These are phyloP conservation scores for Emydoidea blandingii DNA, from an alignment of 2,797 vertebrate species.

Conservation along the genomic window DNA sequence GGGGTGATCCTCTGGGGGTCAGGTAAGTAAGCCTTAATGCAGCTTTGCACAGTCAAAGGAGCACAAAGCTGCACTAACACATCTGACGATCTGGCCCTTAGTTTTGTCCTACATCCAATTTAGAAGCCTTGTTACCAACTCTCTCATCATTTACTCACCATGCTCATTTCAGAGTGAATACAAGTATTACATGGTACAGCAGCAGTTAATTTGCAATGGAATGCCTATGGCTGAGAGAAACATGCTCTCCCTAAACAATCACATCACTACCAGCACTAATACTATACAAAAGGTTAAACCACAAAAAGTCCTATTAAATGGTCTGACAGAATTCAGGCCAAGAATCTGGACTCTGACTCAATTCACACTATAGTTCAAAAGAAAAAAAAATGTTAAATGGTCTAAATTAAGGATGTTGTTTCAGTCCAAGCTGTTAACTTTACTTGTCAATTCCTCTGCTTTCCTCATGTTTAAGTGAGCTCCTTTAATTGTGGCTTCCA, in stretches of 20 bases:
- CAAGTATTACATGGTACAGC: not conserved
- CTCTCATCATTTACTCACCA: not conserved
- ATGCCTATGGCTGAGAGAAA: not conserved
- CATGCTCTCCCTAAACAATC: not conserved
- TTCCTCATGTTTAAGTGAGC: constrained; percentile 63
- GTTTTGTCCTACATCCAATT: not conserved
- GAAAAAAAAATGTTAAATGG: constrained; percentile 51
- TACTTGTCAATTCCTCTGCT: constrained; percentile 55
- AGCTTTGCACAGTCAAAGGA: constrained; percentile 19
- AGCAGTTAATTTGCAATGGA: not conserved
- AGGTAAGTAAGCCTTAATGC: not conserved
- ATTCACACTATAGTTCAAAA: constrained; percentile 63
- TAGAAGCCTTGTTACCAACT: not conserved
- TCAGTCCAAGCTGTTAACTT: constrained; percentile 56
- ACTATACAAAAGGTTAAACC: not conserved
- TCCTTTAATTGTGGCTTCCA: constrained; percentile 70
- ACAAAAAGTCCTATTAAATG: constrained; percentile 12
- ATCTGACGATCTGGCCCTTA: not conserved
- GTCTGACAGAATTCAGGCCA: constrained; percentile 25
- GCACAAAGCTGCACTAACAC: not conserved
- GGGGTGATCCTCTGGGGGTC: not conserved
- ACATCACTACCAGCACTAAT: constrained; percentile 22
- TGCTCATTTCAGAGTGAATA: not conserved
- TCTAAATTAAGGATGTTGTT: constrained; percentile 49
- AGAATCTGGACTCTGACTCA: constrained; percentile 42